Evolutionary conservation across 2,797 vertebrate species (phyloP).

Genomic region (Hipposideros larvatus): DNA sequence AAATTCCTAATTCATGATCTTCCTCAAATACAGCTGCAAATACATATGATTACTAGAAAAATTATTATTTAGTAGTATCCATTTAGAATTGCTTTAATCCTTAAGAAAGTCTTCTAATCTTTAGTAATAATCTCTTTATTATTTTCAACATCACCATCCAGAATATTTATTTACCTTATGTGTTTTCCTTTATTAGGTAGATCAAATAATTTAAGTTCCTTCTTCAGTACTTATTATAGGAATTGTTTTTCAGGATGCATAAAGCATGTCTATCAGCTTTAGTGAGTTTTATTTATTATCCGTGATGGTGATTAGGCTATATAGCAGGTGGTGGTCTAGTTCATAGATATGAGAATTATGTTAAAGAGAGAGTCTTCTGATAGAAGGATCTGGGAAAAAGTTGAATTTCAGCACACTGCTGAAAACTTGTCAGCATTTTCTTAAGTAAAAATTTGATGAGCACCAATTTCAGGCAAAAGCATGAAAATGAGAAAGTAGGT

Average conservation of each 20-base stretch:
- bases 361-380: not conserved
- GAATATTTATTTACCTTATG: constrained; percentile 37
- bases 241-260: not conserved
- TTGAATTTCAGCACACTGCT: constrained; percentile 17
- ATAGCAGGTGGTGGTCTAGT: not conserved
- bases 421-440: constrained; percentile 18
- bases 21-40: not conserved
- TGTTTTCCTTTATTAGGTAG: constrained; percentile 8
- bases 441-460: constrained; percentile 48
- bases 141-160: not conserved
- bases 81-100: constrained; percentile 38
- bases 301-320: not conserved
- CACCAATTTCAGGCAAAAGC: not conserved
- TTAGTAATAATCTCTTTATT: constrained; percentile 7
- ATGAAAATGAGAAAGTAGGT: not conserved
- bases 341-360: not conserved
- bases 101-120: not conserved
- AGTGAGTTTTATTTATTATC: constrained; percentile 35
- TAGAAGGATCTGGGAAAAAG: not conserved
- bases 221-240: not conserved
- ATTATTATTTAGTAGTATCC: not conserved
- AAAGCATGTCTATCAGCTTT: not conserved
- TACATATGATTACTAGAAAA: not conserved
- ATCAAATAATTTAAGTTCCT: constrained; percentile 47
- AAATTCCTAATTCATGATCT: not conserved